Base-by-base conservation (phyloP, 2,797 vertebrate genomes). In the Gorsachius magnificus region DNA sequence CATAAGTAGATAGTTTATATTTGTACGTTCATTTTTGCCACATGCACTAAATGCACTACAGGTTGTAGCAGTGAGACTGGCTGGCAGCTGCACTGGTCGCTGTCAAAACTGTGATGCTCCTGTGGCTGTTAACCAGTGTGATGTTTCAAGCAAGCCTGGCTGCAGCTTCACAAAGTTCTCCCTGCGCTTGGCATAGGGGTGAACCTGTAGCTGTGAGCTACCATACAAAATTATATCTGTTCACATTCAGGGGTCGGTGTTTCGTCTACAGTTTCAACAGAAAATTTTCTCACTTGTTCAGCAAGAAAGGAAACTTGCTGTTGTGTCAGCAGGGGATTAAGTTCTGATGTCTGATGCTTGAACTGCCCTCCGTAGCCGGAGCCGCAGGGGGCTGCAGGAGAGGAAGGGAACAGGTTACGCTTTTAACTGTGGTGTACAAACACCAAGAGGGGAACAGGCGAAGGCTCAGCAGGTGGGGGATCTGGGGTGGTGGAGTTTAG, bases 311-410 rank as follows among this genome's bases (percentile, higher is more conserved):
- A 92, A 95, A 58, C 35, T 95, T 95, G 82, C 66, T 91, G 71
- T 95, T 95, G 78, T 87, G 77, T 77, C 96, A 93, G 83, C 87
- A 82, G 29, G 38, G 84, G 95, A 95, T 95, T 96, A 96, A 90
- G 71, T 83, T 94, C 95, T 96, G 90, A 92, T 9, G 33, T 53
- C 86, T 48, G 51, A 56, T 22, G 56, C 81, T 88, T 85, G 70
- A 54, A 22, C 85, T 18, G 19, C n/a, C 3, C 13, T 85, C 61
- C 0, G 0, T 46, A 81, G 87, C 50, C 43, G 0, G 5, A 70
- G n/a, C 43, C 0, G 0, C 5, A 4, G 70, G 90, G 68, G 45
- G 60, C 83, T 84, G 63, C 21, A 31, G 75, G 46, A 93, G 87
- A 41, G 56, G 78, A 94, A 61, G 50, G 83, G 64, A 43, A 46